Evolutionary conservation across 1,140 invertebrate genomes (phyloP).

Genomic region (Whitmania pigra): DNA sequence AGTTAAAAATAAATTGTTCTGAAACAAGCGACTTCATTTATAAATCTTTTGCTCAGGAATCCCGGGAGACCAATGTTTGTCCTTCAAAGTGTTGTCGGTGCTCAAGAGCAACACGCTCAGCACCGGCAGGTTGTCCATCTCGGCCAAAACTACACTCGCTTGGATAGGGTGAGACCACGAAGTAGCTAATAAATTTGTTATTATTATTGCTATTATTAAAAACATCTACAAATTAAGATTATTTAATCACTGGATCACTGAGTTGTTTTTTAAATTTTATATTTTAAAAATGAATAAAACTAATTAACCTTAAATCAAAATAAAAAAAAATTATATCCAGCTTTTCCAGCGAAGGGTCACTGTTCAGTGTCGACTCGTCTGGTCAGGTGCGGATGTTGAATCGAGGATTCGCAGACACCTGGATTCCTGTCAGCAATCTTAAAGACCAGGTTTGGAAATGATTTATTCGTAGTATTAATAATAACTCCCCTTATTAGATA

Average conservation of each 20-base stretch:
- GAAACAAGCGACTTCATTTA: too few relatives aligned
- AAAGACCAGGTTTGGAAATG: constrained; percentile 48
- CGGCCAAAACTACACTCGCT: constrained; percentile 53
- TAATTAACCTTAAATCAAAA: too few relatives aligned
- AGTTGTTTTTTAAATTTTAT: too few relatives aligned
- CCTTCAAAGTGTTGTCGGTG: constrained; percentile 38
- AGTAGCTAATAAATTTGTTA: too few relatives aligned
- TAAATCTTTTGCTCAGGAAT: constrained; percentile 31
- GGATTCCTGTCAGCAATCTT: constrained; percentile 66
- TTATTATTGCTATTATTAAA: background rate
- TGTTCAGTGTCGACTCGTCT: constrained; percentile 51
- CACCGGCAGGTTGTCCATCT: constrained; percentile 52
- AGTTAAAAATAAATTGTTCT: too few relatives aligned
- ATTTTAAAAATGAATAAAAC: too few relatives aligned
- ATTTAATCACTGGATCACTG: too few relatives aligned
- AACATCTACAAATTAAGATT: too few relatives aligned
- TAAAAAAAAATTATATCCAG: constrained; percentile 27
- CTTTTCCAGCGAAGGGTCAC: constrained; percentile 58
- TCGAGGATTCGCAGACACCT: constrained; percentile 54
- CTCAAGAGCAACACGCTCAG: constrained; percentile 30
- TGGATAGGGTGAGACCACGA: constrained; percentile 58
- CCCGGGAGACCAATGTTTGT: constrained; percentile 44
- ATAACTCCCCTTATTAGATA: too few relatives aligned
- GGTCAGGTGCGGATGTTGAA: constrained; percentile 52
- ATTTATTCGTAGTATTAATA: too few relatives aligned